Conservation (phyloP, 2,113 vertebrate species). For the Perca flavescens region DNA sequence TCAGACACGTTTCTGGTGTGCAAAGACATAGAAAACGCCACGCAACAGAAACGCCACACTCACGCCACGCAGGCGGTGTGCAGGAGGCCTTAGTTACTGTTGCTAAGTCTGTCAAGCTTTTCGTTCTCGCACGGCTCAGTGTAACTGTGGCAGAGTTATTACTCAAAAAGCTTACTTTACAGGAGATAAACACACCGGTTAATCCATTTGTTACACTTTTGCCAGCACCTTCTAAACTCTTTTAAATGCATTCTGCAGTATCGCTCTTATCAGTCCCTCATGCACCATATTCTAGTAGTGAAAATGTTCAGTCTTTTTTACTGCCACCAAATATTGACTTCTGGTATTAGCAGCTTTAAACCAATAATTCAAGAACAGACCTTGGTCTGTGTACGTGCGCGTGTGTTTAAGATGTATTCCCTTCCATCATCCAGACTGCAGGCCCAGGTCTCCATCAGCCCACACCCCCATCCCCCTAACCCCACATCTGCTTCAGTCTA, state of each 20-base stretch:
- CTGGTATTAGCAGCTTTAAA: slow-evolving; percentile 1
- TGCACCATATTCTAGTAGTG: neutral
- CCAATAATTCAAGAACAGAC: neutral
- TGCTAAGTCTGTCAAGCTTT: neutral
- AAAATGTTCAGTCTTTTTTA: neutral
- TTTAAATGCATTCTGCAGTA: neutral
- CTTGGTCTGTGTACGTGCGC: neutral
- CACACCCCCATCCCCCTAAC: neutral
- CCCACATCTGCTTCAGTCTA: slow-evolving; percentile 31
- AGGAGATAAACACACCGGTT: neutral
- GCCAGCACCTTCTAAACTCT: neutral
- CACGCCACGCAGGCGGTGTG: too few species aligned
- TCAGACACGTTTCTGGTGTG: too few species aligned
- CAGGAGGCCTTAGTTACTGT: neutral
- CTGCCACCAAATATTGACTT: neutral
- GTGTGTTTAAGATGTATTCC: slow-evolving; percentile 6
- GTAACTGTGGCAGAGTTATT: neutral
- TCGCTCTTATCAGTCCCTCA: neutral
- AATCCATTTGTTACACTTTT: neutral
- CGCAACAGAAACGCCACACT: too few species aligned
- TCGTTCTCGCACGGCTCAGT: neutral
- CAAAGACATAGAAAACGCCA: too few species aligned
- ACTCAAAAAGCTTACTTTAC: neutral
- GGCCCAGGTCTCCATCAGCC: slow-evolving; percentile 2
- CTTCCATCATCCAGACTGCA: slow-evolving; percentile 16